These are phyloP conservation scores for Synergus itoensis DNA, from an alignment of 2,888 invertebrate genomes.

Conservation along the genomic window DNA sequence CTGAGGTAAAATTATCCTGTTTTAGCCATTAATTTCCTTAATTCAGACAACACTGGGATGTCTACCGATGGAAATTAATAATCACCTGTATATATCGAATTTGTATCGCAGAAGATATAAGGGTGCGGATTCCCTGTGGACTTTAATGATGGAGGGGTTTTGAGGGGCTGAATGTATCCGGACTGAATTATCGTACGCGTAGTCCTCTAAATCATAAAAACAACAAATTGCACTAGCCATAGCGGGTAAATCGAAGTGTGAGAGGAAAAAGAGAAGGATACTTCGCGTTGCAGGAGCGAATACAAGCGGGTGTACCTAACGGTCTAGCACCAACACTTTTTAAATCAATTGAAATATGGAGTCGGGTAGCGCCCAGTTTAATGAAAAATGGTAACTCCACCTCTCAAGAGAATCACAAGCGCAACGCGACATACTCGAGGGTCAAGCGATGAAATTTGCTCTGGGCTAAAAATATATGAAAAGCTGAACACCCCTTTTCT, in stretches of 20 bases:
- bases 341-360: slow-evolving; percentile 72
- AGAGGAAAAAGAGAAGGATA: slow-evolving; percentile 42
- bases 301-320: slow-evolving; percentile 11
- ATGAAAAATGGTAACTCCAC: slow-evolving; percentile 72
- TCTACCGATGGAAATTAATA: slow-evolving; percentile 65
- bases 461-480: slow-evolving; percentile 48
- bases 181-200: slow-evolving; percentile 72
- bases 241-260: slow-evolving; percentile 46
- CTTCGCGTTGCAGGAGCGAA: slow-evolving; percentile 26
- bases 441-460: slow-evolving; percentile 50
- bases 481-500: slow-evolving; percentile 32
- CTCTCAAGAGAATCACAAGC: slow-evolving; percentile 39
- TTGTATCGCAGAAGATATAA: slow-evolving; percentile 59
- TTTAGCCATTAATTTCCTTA: no score
- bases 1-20: no score
- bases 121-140: slow-evolving; percentile 68
- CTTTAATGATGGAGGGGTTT: slow-evolving; percentile 66
- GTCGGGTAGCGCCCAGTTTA: slow-evolving; percentile 61
- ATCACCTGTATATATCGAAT: slow-evolving; percentile 63
- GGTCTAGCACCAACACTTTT: slow-evolving; percentile 61
- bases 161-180: slow-evolving; percentile 58
- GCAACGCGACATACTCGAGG: slow-evolving; percentile 39
- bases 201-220: slow-evolving; percentile 73
- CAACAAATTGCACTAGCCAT: slow-evolving; percentile 69
- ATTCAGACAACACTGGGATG: not conserved